Evolutionary conservation across 1,140 invertebrate genomes (phyloP), one percentile per base, ranked within the genome.

Genomic region (Drosophila truncata): DNA sequence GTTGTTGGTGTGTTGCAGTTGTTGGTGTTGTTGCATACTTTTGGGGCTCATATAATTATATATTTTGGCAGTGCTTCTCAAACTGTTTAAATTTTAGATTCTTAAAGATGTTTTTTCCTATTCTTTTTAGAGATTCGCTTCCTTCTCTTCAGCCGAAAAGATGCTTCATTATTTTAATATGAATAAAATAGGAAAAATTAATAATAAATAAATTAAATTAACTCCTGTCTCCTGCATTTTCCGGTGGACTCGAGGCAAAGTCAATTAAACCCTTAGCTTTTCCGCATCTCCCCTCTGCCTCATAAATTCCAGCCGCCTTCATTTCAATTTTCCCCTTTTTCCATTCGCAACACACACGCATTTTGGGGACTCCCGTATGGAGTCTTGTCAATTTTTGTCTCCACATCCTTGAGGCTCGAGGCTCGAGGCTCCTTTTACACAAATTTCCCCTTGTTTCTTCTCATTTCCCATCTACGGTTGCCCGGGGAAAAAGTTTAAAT

Each of bases 401-500:
- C 62, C 62, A 31, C 35, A 64, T 41, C 55, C 47, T 27, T n/a
- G 16, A 47, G 46, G 25, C 44, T 3, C 14, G 13, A 23, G 20
- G 20, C 44, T 31, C 25, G 33, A 29, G 25, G 52, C 54, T 60
- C 61, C 61, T n/a, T 25, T 23, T 41, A 58, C 55, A 39, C 37
- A 25, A 50, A 31, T 50, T 62, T 42, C 14, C 13, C 18, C 20
- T 41, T 35, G n/a, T n/a, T n/a, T 55, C 35, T 52, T 52, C 55
- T 3, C 7, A 23, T n/a, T 23, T 23, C 14, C 27, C 20, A n/a
- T 31, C 9, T 41, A 8, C 4, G 3, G 6, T 4, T 27, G 20
- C n/a, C 27, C 27, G 47, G 35, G 42, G 29, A 35, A 87, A 91
- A 91, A 91, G 88, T 91, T 91, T 91, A 91, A 91, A 91, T 91